Percentiles rank a stretch among this genome's conserved stretches.
Conservation (phyloP, 2,113 vertebrate species). For the Cisticola juncidis region DNA sequence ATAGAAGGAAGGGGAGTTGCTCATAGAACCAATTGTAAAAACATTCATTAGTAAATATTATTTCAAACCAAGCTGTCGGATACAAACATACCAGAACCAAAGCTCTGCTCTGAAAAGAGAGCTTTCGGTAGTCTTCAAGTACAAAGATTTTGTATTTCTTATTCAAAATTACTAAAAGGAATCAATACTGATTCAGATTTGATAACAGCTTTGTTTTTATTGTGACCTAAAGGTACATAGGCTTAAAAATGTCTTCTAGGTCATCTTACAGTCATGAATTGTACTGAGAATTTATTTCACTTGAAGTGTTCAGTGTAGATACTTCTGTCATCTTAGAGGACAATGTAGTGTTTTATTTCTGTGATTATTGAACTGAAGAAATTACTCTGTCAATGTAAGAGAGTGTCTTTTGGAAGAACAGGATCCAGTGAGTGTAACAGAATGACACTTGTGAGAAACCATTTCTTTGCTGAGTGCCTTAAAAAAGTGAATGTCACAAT, state of each 20-base stretch:
- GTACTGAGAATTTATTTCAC: neutral
- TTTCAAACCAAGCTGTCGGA: neutral
- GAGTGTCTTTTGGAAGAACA: neutral
- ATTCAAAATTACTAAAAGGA: neutral
- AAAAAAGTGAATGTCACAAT: neutral
- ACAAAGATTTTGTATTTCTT: neutral
- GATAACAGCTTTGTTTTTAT: neutral
- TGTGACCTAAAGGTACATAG: neutral
- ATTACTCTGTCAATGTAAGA: neutral
- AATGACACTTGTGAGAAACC: neutral
- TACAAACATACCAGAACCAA: neutral
- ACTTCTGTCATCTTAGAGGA: neutral
- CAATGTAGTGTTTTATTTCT: neutral
- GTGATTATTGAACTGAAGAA: neutral
- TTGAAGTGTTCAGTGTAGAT: neutral
- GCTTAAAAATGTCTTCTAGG: neutral
- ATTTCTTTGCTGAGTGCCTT: neutral
- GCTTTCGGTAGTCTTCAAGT: neutral
- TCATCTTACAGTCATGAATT: neutral
- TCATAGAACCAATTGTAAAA: conserved; percentile 15
- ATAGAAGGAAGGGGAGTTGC: neutral
- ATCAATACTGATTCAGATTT: neutral
- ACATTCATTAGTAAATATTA: conserved; percentile 6
- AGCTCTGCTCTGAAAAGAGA: neutral
- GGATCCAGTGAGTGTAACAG: rapidly evolving